Conservation (phyloP, 2,797 vertebrate species). For the Champsocephalus esox region DNA sequence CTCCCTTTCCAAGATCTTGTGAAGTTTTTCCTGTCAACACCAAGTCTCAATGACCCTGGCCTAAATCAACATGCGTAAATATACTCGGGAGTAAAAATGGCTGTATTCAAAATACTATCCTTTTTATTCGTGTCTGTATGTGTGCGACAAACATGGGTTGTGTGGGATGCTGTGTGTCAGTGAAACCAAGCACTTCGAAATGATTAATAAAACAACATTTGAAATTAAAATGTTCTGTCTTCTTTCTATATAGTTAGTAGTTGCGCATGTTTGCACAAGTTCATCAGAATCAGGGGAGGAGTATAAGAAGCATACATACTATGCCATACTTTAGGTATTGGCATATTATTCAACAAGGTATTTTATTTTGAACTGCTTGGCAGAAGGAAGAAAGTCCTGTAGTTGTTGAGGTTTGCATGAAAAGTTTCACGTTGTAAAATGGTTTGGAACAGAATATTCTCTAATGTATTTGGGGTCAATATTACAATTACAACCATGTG, state of each 20-base stretch:
- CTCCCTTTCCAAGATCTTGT: constrained; percentile 38
- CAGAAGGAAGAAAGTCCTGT: not conserved
- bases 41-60: constrained; percentile 32
- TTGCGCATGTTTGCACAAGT: not conserved
- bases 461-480: not conserved
- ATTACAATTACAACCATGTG: not conserved
- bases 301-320: not conserved
- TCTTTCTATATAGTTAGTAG: not conserved
- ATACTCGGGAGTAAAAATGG: constrained; percentile 62
- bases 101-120: constrained; percentile 11
- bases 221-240: not conserved
- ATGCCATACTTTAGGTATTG: too few species aligned
- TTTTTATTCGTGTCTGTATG: constrained; percentile 36
- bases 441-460: not conserved
- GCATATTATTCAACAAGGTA: too few species aligned
- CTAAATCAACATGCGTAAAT: constrained; percentile 27
- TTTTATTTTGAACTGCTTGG: not conserved
- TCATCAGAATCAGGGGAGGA: not conserved
- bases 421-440: not conserved
- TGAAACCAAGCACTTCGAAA: constrained; percentile 19
- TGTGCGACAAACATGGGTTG: constrained; percentile 28
- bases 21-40: constrained; percentile 7
- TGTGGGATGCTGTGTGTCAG: constrained; percentile 25
- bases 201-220: constrained; percentile 58
- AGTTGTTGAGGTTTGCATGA: not conserved